A percentile compares a stretch with the other conserved stretches of the same genome.
Evolutionary conservation across 2,797 vertebrate species (phyloP).

Genomic region (Sebastes glaucus): DNA sequence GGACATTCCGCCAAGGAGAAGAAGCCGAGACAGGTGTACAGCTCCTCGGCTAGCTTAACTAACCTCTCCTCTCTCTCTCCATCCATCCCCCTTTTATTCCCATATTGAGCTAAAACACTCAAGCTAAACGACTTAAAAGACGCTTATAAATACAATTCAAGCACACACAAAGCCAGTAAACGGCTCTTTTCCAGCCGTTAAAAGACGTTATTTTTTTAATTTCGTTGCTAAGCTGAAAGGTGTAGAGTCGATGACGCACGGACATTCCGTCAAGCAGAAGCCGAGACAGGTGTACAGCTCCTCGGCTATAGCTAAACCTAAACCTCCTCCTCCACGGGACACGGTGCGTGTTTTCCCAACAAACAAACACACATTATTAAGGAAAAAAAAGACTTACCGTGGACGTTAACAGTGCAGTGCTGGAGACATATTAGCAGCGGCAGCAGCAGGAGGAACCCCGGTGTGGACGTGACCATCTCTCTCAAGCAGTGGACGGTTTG

Average conservation of each 20-base stretch:
- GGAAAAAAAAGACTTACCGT: constrained; percentile 46
- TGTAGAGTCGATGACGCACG: constrained; percentile 33
- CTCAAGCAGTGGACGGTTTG: constrained; percentile 21
- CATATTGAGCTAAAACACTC: neutral
- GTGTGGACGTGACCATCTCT: constrained; percentile 68
- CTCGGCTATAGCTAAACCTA: constrained; percentile 37
- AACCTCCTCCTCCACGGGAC: neutral
- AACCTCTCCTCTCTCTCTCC: neutral
- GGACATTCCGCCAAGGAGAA: constrained; percentile 34
- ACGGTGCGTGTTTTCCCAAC: neutral
- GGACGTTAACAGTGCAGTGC: constrained; percentile 21
- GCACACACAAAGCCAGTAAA: neutral
- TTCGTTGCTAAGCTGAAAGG: neutral
- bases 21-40: constrained; percentile 55
- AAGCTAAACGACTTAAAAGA: neutral
- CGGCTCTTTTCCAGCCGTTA: rapidly evolving
- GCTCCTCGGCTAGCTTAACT: constrained; percentile 32
- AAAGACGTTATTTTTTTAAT: neutral
- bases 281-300: constrained; percentile 55
- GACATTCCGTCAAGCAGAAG: constrained; percentile 36
- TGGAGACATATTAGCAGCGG: constrained; percentile 61
- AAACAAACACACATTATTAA: neutral
- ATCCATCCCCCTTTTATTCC: neutral
- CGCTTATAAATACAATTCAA: neutral
- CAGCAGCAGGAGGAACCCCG: constrained; percentile 62